Evolutionary conservation across 1,140 invertebrate species (phyloP), one percentile per base, ranked within the genome.

Genomic region (Calosoma granatense): DNA sequence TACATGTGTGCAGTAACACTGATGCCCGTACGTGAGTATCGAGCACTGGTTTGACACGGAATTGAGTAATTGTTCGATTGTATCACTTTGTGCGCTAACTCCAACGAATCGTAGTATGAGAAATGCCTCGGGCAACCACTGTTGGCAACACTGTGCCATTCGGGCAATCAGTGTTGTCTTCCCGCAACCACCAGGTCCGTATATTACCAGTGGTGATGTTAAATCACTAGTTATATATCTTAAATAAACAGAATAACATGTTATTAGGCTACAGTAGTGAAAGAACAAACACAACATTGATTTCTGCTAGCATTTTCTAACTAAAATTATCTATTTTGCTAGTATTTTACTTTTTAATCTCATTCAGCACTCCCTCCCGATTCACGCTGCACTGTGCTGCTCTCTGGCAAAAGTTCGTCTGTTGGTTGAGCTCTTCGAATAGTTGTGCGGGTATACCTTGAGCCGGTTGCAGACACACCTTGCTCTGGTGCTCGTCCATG

Each of bases 161-260:
- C 86, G 79, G 1, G 87, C 85, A 4, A 89, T 73, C 2, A 92
- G 71, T 2, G 86, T 84, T 1, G 85, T 88, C 72, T 92, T 92
- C 0, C 90, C 90, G 70, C 85, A 86, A 17, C 90, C 90, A 11
- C 81, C 76, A 22, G 82, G 79, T 0, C 90, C 90, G 59, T 86
- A 80, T n/a, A 93, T 68, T 12, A 91, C 78, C 53, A 92, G 70
- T 0, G 87, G 87, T 30, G 69, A 64, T 1, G 76, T 69, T n/a
- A 71, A 77, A 30, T 78, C 77, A 36, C 82, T 79, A 1, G 74
- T 76, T 4, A 89, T 72, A 64, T 91, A 90, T 55, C 55, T 54
- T 52, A 55, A 23, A 9, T 9, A 20, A 4, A 20, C 3, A 36
- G 6, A 36, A 36, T 9, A 6, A 36, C 26, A n/a, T 36, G n/a